phyloP scores from a whole-genome alignment of 2,797 vertebrate genomes.

The Enteromius unitaeniatus region DNA sequence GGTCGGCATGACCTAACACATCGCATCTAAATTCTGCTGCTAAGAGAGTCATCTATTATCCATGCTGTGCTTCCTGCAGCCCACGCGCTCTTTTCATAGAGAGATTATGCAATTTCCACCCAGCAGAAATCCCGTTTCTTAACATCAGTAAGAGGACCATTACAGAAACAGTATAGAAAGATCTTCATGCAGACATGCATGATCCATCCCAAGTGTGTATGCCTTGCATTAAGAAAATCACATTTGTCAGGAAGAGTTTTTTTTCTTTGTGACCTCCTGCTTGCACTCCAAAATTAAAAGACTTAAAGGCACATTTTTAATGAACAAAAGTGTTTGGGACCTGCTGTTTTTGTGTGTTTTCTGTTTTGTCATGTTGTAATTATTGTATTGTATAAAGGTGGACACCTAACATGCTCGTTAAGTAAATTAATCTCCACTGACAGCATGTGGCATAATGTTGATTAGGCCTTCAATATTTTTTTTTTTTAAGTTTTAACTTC shows the following conservation, averaged over 20 bases:
- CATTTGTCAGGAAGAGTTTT: constrained; percentile 16
- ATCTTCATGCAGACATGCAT: constrained; percentile 27
- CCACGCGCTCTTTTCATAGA: constrained; percentile 58
- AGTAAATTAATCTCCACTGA: background rate
- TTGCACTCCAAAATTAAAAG: background rate
- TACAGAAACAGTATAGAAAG: constrained; percentile 39
- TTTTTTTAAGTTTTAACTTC: background rate
- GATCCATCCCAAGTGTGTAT: background rate
- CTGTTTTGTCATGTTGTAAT: background rate
- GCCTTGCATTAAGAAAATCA: constrained; percentile 20
- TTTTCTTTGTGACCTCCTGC: background rate
- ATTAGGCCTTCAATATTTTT: too few species aligned
- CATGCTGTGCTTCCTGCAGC: constrained; percentile 53
- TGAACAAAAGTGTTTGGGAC: background rate
- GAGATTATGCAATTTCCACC: constrained; percentile 61
- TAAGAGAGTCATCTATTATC: constrained; percentile 62
- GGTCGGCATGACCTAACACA: constrained; percentile 57
- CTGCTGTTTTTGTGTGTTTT: background rate
- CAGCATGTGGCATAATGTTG: background rate
- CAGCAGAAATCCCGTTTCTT: constrained; percentile 54
- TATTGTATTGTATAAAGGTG: background rate
- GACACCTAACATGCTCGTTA: background rate
- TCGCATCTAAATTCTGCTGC: constrained; percentile 59
- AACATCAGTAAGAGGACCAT: constrained; percentile 43
- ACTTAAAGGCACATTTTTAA: background rate